A percentile compares a stretch with the other conserved stretches of the same genome.
These are phyloP conservation scores for Danaus plexippus DNA, from an alignment of 1,140 invertebrate genomes.

Conservation along the genomic window DNA sequence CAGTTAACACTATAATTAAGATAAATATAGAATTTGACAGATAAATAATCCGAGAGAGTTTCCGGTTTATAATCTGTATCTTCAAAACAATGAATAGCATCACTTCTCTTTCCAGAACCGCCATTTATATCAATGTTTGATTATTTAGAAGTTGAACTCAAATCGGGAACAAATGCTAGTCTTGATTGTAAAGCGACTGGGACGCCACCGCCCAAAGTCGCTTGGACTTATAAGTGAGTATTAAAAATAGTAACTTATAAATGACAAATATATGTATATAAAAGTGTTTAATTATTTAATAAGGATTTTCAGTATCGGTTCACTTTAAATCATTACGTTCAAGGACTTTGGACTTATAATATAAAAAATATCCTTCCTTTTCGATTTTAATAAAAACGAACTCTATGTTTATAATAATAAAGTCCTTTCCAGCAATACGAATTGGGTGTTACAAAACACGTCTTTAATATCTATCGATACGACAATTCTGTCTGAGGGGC, in stretches of 20 bases:
- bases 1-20: too few species aligned
- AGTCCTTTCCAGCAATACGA: constrained; percentile 33
- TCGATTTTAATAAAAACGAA: too few species aligned
- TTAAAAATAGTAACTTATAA: background rate
- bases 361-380: too few species aligned
- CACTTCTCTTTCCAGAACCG: constrained; percentile 26
- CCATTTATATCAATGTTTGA: constrained; percentile 54
- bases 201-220: constrained; percentile 39
- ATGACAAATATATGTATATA: too few species aligned
- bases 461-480: constrained; percentile 26
- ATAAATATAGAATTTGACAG: too few species aligned
- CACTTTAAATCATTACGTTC: too few species aligned
- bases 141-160: constrained; percentile 46
- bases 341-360: too few species aligned
- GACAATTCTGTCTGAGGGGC: constrained; percentile 29
- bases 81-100: background rate
- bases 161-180: constrained; percentile 39
- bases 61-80: too few species aligned
- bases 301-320: too few species aligned
- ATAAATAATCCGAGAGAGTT: too few species aligned
- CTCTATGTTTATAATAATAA: too few species aligned
- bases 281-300: too few species aligned
- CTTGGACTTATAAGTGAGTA: constrained; percentile 57
- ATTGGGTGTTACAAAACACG: constrained; percentile 31
- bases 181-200: constrained; percentile 54